Conservation (phyloP, 2,888 invertebrate genomes). For the Tricholauxania praeusta region DNA sequence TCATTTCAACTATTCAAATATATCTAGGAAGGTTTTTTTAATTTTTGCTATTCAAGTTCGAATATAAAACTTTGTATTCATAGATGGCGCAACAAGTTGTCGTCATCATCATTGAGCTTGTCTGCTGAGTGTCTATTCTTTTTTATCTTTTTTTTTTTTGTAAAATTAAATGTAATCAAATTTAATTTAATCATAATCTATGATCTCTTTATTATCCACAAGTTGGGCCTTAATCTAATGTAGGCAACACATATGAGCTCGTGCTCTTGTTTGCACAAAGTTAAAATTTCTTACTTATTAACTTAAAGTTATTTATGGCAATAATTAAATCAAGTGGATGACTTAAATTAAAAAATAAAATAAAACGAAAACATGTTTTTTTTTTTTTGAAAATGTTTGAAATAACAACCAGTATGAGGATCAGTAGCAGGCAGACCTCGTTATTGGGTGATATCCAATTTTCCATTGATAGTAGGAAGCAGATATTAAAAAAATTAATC, state of each 20-base stretch:
- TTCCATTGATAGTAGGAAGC: too few species aligned
- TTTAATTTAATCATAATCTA: conserved; percentile 40
- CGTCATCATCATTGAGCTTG: neutral
- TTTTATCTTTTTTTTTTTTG: conserved; percentile 33
- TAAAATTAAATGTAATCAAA: conserved; percentile 43
- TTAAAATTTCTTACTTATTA: neutral
- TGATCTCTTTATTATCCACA: conserved; percentile 1
- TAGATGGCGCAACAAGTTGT: neutral
- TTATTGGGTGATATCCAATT: too few species aligned
- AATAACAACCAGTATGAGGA: too few species aligned
- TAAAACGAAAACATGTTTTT: too few species aligned
- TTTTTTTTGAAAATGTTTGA: too few species aligned
- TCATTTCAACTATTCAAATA: neutral
- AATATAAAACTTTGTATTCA: neutral
- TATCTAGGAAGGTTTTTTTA: neutral
- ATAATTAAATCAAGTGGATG: too few species aligned
- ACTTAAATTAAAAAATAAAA: too few species aligned
- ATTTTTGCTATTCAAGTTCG: too few species aligned
- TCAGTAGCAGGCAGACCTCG: too few species aligned
- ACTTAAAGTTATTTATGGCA: too few species aligned
- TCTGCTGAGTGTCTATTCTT: conserved; percentile 13
- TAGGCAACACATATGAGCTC: neutral
- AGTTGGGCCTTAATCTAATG: neutral
- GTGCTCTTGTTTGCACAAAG: neutral
- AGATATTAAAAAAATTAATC: too few species aligned